Conservation (phyloP, 2,888 invertebrate species). For the Drosophila maculinotata region DNA sequence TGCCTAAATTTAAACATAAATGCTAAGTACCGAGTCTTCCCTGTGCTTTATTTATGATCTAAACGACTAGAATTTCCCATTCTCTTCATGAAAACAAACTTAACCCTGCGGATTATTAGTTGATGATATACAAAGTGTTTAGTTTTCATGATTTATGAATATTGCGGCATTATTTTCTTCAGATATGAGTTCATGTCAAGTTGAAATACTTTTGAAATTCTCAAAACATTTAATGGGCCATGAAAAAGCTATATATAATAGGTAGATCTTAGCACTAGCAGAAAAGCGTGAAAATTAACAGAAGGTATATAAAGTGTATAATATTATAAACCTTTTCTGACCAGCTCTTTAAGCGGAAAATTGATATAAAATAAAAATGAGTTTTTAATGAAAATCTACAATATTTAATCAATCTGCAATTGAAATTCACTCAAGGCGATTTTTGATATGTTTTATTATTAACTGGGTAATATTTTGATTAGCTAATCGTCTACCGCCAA, state of each 20-base stretch:
- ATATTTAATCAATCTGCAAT: too few relatives aligned
- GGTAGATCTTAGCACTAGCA: too few relatives aligned
- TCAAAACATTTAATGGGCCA: constrained; percentile 22
- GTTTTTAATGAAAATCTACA: too few relatives aligned
- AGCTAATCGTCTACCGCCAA: not conserved
- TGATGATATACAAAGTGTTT: constrained; percentile 59
- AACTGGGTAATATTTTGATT: not conserved
- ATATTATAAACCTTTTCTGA: too few relatives aligned
- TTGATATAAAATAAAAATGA: too few relatives aligned
- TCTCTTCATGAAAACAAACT: constrained; percentile 16
- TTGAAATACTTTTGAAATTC: constrained; percentile 36
- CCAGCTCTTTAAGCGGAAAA: too few relatives aligned
- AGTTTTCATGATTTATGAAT: constrained; percentile 63
- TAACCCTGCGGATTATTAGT: constrained; percentile 51
- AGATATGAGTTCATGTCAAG: constrained; percentile 46
- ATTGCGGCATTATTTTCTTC: constrained; percentile 45
- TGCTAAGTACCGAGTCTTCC: constrained; percentile 58
- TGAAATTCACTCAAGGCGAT: too few relatives aligned
- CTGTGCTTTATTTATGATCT: constrained; percentile 65
- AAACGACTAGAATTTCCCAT: constrained; percentile 41
- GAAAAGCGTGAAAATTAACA: too few relatives aligned
- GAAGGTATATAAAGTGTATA: too few relatives aligned
- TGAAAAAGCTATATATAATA: constrained; percentile 6
- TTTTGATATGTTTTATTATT: not conserved
- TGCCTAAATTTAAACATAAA: constrained; percentile 54